phyloP scores from a whole-genome alignment of 2,797 vertebrate genomes.

The Sardinella longiceps region DNA sequence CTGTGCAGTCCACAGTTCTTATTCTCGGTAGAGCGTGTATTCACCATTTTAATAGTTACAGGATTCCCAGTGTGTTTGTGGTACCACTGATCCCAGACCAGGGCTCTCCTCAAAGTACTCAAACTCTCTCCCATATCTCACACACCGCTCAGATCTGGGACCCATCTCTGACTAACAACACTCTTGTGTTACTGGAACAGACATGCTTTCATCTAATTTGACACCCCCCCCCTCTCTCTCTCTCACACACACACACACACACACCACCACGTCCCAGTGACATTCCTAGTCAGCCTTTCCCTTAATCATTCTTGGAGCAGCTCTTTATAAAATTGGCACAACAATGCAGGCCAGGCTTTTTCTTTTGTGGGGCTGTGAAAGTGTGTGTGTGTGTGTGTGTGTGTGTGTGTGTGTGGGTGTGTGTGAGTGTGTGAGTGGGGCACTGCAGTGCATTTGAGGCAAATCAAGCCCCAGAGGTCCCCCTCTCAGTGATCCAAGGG shows the following conservation, averaged over 20 bases:
- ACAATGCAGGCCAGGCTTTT: conserved; percentile 34
- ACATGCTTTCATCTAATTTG: conserved; percentile 45
- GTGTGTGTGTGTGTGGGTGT: no score
- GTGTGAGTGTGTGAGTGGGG: neutral
- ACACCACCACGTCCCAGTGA: no score
- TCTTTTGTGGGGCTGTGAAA: no score
- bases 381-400: no score
- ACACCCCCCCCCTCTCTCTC: conserved; percentile 46
- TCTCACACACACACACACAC: conserved; percentile 24
- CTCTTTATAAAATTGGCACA: conserved; percentile 46
- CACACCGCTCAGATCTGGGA: conserved; percentile 45
- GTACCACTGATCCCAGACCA: no score
- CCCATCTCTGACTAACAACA: conserved; percentile 58
- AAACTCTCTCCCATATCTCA: conserved; percentile 43
- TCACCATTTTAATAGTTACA: neutral
- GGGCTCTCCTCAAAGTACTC: conserved; percentile 29
- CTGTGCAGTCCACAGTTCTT: neutral
- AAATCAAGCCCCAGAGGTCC: neutral
- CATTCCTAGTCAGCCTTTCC: neutral
- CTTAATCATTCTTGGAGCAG: conserved; percentile 38
- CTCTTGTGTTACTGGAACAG: conserved; percentile 57
- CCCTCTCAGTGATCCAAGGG: no score
- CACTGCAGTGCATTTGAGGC: conserved; percentile 20
- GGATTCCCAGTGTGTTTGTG: neutral
- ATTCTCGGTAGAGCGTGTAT: conserved; percentile 41